Percentiles rank a stretch among this genome's conserved stretches.
Conservation (phyloP, 2,797 vertebrate species). For the Oophaga sylvatica region DNA sequence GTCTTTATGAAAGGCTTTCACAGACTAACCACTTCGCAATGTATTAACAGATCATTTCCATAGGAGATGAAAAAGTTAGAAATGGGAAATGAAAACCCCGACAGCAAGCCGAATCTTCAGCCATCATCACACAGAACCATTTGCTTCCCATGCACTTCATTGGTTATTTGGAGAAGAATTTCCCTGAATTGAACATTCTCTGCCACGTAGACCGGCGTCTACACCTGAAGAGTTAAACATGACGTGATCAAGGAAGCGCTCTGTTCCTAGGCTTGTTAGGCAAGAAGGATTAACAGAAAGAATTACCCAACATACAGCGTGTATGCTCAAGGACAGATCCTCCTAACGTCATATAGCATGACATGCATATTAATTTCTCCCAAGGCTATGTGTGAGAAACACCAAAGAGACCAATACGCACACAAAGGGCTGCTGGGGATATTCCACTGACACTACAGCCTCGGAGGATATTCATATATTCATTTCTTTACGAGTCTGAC, state of each 20-base stretch:
- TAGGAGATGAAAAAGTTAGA: neutral
- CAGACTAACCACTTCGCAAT: constrained; percentile 22
- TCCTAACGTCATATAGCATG: constrained; percentile 50
- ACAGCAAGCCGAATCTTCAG: neutral
- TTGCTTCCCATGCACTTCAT: neutral
- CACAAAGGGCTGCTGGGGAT: constrained; percentile 4
- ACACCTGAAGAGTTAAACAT: neutral
- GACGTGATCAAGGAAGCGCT: neutral
- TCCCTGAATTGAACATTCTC: neutral
- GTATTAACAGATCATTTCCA: neutral
- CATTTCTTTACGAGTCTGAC: neutral
- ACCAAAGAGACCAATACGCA: neutral
- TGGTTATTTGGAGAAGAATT: neutral
- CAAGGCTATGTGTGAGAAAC: constrained; percentile 27
- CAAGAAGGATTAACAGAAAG: constrained; percentile 13
- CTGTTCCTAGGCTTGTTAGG: constrained; percentile 6
- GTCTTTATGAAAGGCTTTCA: neutral
- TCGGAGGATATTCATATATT: neutral
- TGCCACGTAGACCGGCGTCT: neutral
- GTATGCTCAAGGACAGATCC: constrained; percentile 49
- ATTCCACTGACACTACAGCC: neutral
- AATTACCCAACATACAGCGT: neutral
- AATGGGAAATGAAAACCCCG: neutral
- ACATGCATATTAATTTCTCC: constrained; percentile 50
- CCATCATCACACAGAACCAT: neutral